Evolutionary conservation across 1,140 invertebrate genomes (phyloP), one percentile per base, ranked within the genome.

Genomic region (Drosophila lowei): DNA sequence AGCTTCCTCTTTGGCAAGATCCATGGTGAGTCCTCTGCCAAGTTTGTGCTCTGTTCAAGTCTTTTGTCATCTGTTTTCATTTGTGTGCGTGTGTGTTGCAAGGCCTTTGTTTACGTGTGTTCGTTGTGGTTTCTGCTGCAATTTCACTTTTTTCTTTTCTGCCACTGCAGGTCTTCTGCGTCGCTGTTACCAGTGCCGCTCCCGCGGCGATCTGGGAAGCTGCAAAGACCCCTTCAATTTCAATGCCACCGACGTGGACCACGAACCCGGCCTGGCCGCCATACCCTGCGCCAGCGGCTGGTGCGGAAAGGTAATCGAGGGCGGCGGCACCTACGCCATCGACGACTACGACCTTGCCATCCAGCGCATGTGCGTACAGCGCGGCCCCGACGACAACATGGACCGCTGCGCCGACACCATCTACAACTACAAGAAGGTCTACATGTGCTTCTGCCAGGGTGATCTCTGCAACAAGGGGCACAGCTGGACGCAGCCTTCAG

Each of bases 371-470:
- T 98, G 97, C 81, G 93, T 98, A 0, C 96, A 96, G 91, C 92
- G 96, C 60, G 95, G 96, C 21, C 97, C 97, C 6, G 95, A 95
- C 47, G 97, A 98, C 90, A 94, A 94, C 74, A 96, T 97, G 92
- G 97, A 98, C 91, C 92, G 97, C 57, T 98, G 97, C 92, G 96
- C 96, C 2, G 95, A 96, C 64, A 97, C 96, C 0, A 93, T 94
- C 72, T 95, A 94, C 92, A 95, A 96, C 79, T 94, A 95, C 67
- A 95, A 94, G 85, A 95, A 95, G 90, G 96, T 98, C 0, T 96
- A 95, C 72, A 97, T 98, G 95, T 98, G 97, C 90, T 97, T 98
- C 81, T 98, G 97, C 86, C 94, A 94, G 80, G 97, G 97, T n/a
- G 97, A 98, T 91, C 92, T 98, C 13, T 98, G 97, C 89, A 98